Base-by-base conservation (phyloP, 2,113 vertebrate genomes). In the Microtus richardsoni region DNA sequence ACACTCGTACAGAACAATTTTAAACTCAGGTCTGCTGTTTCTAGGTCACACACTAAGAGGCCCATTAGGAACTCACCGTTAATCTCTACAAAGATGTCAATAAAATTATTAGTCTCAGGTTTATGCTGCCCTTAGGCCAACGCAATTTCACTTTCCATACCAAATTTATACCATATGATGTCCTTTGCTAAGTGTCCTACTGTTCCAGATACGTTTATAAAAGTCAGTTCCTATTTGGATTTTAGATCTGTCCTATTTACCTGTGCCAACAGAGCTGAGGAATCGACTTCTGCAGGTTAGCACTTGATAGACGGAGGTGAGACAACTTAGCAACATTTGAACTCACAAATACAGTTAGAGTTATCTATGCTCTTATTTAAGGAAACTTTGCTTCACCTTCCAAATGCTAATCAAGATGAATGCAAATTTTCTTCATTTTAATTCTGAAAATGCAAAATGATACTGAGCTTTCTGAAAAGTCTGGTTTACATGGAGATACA, bases 121-220 rank as follows among this genome's bases (percentile, higher is more conserved):
- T 95, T 52, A 92, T 12, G 14, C 58, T 49, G 39, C 24, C 78
- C 64, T 86, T 26, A 96, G 75, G 88, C 73, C 83, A 97, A 95
- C 3, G 52, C 30, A 83, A 85, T 91, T 96, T 85, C 30, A 91
- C 16, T 90, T 79, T 52, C 12, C 52, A 88, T 71, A 94, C 70
- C 26, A 64, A 95, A 95, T 95, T 73, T 96, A 87, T 80, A 96
- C 62, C 88, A 58, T 93, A 84, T 96, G 92, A 52, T 92, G n/a
- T 87, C 44, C 94, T 96, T 41, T 86, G 26, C 66, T 7, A 96
- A 88, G 77, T 96, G 94, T 39, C 96, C 88, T 97, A 22, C 39
- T 87, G 87, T 90, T 97, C 84, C 80, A 91, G 97, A 95, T 60
- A 47, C 97, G 85, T 84, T 91, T 96, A 88, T 85, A 80, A 94